These are phyloP conservation scores for Erinaceus europaeus DNA, from an alignment of 2,113 vertebrate genomes.

Conservation along the genomic window DNA sequence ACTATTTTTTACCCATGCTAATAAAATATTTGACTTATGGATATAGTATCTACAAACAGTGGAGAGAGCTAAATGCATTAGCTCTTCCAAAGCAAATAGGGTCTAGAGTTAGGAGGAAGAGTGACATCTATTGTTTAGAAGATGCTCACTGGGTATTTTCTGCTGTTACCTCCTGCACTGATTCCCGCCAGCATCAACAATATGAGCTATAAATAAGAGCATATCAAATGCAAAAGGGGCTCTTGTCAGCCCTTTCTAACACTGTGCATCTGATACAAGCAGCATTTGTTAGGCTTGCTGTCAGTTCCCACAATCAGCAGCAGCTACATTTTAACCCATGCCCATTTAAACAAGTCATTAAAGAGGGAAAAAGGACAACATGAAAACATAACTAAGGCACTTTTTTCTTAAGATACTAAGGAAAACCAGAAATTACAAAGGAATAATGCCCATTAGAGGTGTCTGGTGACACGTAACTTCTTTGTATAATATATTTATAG, in stretches of 20 bases:
- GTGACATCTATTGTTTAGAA: constrained; percentile 47
- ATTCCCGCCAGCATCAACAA: neutral
- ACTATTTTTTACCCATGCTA: constrained; percentile 36
- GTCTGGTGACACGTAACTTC: constrained; percentile 15
- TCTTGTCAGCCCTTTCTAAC: neutral
- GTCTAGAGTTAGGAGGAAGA: constrained; percentile 26
- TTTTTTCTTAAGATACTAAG: constrained; percentile 11
- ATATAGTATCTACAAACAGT: constrained; percentile 18
- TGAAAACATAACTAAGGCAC: neutral
- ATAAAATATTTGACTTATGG: constrained; percentile 50
- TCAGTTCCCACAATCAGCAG: neutral
- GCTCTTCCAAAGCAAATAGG: constrained; percentile 5
- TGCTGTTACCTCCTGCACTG: neutral
- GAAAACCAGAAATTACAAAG: constrained; percentile 13
- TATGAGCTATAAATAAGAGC: neutral
- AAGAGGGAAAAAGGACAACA: neutral
- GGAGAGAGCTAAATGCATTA: constrained; percentile 1
- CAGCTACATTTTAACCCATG: neutral
- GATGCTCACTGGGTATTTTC: neutral
- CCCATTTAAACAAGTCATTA: neutral
- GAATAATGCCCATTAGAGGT: neutral
- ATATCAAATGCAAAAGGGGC: neutral
- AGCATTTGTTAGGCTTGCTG: neutral
- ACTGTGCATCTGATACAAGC: neutral
- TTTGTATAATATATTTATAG: constrained; percentile 25